Evolutionary conservation across 1,140 invertebrate species (phyloP).

Genomic region (Olivierus martensii): DNA sequence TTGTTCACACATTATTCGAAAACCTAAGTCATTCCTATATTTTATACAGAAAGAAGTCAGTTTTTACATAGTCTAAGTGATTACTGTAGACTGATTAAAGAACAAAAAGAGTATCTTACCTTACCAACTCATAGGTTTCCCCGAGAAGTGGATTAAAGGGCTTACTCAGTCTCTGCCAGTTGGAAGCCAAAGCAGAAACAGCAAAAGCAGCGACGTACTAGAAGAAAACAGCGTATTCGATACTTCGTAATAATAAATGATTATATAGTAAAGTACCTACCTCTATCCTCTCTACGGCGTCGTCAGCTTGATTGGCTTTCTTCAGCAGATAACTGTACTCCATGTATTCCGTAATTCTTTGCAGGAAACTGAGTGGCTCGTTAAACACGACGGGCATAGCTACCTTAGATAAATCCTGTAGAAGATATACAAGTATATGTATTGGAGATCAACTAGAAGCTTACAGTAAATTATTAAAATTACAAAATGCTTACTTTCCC

Average conservation of each 20-base stretch:
- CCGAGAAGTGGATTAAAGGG: slow-evolving; percentile 93
- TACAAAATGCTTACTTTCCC: slow-evolving; percentile 44
- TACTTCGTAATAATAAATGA: too few species aligned
- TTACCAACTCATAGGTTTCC: slow-evolving; percentile 67
- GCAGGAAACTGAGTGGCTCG: slow-evolving; percentile 88
- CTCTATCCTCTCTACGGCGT: slow-evolving; percentile 64
- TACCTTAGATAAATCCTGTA: slow-evolving; percentile 77
- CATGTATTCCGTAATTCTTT: slow-evolving; percentile 87
- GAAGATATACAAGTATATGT: not conserved
- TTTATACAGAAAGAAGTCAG: too few species aligned
- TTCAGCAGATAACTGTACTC: slow-evolving; percentile 77
- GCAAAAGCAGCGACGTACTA: slow-evolving; percentile 74
- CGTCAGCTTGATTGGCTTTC: slow-evolving; percentile 52
- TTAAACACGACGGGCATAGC: slow-evolving; percentile 96
- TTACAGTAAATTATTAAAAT: not conserved
- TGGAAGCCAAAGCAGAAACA: slow-evolving; percentile 81
- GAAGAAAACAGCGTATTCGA: slow-evolving; percentile 17
- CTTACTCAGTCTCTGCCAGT: slow-evolving; percentile 83
- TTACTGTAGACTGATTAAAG: too few species aligned
- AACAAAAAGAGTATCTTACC: too few species aligned
- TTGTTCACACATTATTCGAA: slow-evolving; percentile 64
- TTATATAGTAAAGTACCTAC: too few species aligned
- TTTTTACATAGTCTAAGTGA: too few species aligned
- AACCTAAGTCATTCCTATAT: slow-evolving; percentile 17
- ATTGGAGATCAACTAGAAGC: not conserved